Evolutionary conservation across 2,797 vertebrate species (phyloP).

Genomic region (Decapterus maruadsi): DNA sequence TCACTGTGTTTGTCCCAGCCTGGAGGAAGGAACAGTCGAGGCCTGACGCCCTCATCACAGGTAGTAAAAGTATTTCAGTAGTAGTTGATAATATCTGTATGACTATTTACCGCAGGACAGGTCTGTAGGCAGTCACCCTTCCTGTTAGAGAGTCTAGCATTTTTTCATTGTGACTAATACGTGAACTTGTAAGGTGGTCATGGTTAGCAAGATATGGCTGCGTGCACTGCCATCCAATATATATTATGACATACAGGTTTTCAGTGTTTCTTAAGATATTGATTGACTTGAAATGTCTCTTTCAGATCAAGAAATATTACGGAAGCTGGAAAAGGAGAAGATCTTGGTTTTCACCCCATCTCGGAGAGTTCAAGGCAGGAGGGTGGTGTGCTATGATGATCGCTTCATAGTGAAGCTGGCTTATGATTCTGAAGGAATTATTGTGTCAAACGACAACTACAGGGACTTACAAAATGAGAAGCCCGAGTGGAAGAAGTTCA

Average conservation of each 20-base stretch:
- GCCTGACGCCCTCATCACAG: slow-evolving; percentile 97
- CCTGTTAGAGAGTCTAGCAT: not conserved
- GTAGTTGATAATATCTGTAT: not conserved
- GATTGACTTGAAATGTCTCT: not conserved
- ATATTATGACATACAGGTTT: not conserved
- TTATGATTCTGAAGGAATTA: slow-evolving; percentile 98
- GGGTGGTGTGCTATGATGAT: slow-evolving; percentile 99
- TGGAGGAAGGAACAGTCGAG: slow-evolving; percentile 99
- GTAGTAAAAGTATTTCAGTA: slow-evolving; percentile 74
- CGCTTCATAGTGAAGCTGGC: slow-evolving; percentile 99
- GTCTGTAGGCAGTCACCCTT: not conserved
- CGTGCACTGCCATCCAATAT: not conserved
- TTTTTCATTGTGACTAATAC: not conserved
- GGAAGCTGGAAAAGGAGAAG: slow-evolving; percentile 98
- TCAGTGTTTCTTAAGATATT: not conserved
- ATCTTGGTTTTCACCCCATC: slow-evolving; percentile 99
- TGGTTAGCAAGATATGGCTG: not conserved
- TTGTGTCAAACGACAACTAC: slow-evolving; percentile 99
- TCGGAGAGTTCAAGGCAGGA: slow-evolving; percentile 95
- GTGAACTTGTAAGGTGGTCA: not conserved
- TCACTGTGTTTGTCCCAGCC: slow-evolving; percentile 98
- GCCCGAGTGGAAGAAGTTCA: slow-evolving; percentile 99
- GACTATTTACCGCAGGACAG: not conserved
- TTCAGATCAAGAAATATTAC: slow-evolving; percentile 97
- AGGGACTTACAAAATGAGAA: slow-evolving; percentile 98